Base-by-base conservation (phyloP, 2,113 vertebrate species). In the Pampusana beccarii region DNA sequence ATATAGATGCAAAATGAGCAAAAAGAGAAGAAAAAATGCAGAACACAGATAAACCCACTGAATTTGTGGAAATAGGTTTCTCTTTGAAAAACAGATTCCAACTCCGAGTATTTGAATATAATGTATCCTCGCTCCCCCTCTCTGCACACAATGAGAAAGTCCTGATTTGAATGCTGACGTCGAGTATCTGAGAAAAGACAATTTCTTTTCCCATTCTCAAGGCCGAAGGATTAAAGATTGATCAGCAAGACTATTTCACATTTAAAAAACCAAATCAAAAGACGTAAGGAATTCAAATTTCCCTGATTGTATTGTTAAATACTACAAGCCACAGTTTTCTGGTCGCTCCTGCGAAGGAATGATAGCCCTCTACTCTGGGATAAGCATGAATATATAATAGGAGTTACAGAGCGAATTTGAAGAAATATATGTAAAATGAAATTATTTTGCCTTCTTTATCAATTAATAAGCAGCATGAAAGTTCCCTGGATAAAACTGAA, bases 131-230 rank as follows among this genome's bases (percentile, higher is more conserved):
- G 0, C n/a, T 84, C 46, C 74, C 82, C 81, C 50, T 53, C 75
- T 74, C 56, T 72, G 85, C 71, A 69, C 54, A 86, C 70, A 61
- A 4, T 58, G 87, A 92, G 58, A 90, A 80, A 62, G 42, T 42
- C 87, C 62, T 82, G 58, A 69, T 91, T 80, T 88, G 81, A 87
- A 46, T 72, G 86, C 84, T 87, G 77, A 85, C 12, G 3, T 51
- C 1, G 34, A 91, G 44, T 51, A 87, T 72, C 61, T 69, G 86
- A 79, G 77, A 75, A 94, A 92, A 95, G 72, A 67, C 79, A 79
- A 94, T 91, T 92, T 92, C 4, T 50, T 81, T 96, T 89, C 70
- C 50, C 62, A 61, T 93, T 95, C 88, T 89, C 9, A 74, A 81
- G 84, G 83, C 69, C 21, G 53, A 84, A 84, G 58, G 77, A 75